Evolutionary conservation across 2,797 vertebrate genomes (phyloP).

Genomic region (Vultur gryphus): DNA sequence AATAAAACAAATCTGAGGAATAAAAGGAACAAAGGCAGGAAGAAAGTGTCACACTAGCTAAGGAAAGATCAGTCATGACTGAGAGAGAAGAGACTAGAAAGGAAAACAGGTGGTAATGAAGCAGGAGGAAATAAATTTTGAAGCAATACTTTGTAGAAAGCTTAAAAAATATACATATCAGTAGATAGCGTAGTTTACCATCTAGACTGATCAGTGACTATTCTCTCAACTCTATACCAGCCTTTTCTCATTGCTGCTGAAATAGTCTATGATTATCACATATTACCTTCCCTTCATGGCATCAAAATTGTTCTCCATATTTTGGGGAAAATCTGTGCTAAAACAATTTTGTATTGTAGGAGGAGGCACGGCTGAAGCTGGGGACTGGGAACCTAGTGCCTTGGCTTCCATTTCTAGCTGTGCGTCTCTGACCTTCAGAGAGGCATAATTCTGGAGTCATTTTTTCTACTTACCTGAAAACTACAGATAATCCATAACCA

Average conservation of each 20-base stretch:
- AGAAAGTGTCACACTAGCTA: background rate
- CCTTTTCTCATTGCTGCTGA: background rate
- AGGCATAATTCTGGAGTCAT: background rate
- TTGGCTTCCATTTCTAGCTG: background rate
- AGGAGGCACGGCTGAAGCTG: background rate
- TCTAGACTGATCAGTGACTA: background rate
- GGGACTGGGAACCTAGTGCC: background rate
- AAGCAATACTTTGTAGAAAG: background rate
- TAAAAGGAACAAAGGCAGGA: background rate
- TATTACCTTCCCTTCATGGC: background rate
- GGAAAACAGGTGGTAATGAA: background rate
- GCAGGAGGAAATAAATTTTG: background rate
- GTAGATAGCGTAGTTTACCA: background rate
- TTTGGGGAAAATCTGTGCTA: background rate
- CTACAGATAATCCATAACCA: background rate
- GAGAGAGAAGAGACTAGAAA: background rate
- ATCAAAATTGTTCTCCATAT: background rate
- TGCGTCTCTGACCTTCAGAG: background rate
- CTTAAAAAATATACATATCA: background rate
- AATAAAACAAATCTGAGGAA: background rate
- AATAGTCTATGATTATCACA: background rate
- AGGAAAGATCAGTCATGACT: background rate
- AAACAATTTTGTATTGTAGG: background rate
- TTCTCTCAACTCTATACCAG: background rate
- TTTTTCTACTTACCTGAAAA: slow-evolving; percentile 17